phyloP scores from a whole-genome alignment of 2,113 vertebrate genomes.

The Xiphophorus couchianus region DNA sequence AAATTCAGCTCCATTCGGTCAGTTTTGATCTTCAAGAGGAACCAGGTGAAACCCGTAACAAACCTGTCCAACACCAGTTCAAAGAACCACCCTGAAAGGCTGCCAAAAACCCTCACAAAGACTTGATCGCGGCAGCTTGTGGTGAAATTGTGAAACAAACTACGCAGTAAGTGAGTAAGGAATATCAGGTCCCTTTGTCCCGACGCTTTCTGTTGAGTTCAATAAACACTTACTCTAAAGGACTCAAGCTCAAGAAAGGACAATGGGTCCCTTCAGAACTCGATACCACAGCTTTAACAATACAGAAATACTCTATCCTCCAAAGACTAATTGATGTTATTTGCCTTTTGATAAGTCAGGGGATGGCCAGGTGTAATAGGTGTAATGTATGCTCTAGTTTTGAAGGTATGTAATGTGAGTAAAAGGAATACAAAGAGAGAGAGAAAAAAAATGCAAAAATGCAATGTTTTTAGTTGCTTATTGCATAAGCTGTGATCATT shows the following conservation, averaged over 20 bases:
- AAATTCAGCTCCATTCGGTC: conserved; percentile 61
- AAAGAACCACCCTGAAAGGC: conserved; percentile 66
- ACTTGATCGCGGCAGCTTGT: conserved; percentile 65
- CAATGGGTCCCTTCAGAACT: conserved; percentile 77
- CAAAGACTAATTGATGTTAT: conserved; percentile 82
- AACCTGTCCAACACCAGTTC: conserved; percentile 56
- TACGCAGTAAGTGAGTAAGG: conserved; percentile 76
- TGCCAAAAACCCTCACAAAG: conserved; percentile 70
- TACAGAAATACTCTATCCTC: conserved; percentile 77
- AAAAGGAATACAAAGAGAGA: conserved; percentile 58
- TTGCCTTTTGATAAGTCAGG: conserved; percentile 76
- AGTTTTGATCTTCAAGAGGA: conserved; percentile 62
- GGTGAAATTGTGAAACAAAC: conserved; percentile 78
- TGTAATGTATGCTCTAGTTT: conserved; percentile 63
- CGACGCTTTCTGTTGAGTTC: conserved; percentile 72
- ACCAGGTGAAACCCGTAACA: conserved; percentile 68
- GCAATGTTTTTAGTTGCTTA: conserved; percentile 62
- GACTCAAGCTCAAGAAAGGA: conserved; percentile 71
- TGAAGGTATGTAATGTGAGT: conserved; percentile 66
- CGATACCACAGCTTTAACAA: conserved; percentile 78
- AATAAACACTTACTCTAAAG: conserved; percentile 82
- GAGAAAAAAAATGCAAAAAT: conserved; percentile 62
- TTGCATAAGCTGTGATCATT: conserved; percentile 60
- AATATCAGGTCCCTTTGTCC: conserved; percentile 79
- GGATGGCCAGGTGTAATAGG: conserved; percentile 66